Conservation (phyloP, 2,888 invertebrate genomes). For the Eudemis profundana region DNA sequence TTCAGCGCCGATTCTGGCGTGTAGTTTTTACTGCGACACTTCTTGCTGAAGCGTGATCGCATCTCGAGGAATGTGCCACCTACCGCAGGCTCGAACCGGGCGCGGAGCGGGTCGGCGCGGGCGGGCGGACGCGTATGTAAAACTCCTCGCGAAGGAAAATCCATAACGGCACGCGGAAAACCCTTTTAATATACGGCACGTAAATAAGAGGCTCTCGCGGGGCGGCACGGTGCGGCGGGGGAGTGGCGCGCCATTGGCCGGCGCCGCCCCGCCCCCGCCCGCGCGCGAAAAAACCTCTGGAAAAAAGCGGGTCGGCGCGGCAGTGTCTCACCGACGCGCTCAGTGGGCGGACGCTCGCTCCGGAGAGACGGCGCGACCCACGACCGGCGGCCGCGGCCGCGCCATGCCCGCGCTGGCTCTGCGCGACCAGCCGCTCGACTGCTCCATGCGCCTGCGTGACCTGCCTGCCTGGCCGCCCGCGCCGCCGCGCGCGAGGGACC, state of each 20-base stretch:
- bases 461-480: slow-evolving; percentile 76
- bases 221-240: slow-evolving; percentile 56
- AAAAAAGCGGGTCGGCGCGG: slow-evolving; percentile 75
- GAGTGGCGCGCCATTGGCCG: slow-evolving; percentile 71
- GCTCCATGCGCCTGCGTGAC: slow-evolving; percentile 87
- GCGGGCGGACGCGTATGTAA: slow-evolving; percentile 67
- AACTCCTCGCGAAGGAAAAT: slow-evolving; percentile 76
- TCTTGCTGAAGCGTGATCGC: slow-evolving; percentile 24
- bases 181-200: slow-evolving; percentile 85
- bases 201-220: slow-evolving; percentile 74
- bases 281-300: slow-evolving; percentile 67
- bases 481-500: slow-evolving; percentile 64
- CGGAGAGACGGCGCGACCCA: slow-evolving; percentile 76
- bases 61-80: slow-evolving; percentile 23
- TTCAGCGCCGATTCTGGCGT: slow-evolving; percentile 22
- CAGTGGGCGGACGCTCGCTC: slow-evolving; percentile 73
- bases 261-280: slow-evolving; percentile 75
- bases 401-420: slow-evolving; percentile 88
- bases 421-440: slow-evolving; percentile 89
- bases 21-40: slow-evolving; percentile 26
- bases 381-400: slow-evolving; percentile 85
- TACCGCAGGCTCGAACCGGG: slow-evolving; percentile 41
- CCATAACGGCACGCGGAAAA: slow-evolving; percentile 84
- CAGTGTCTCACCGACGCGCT: slow-evolving; percentile 80
- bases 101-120: slow-evolving; percentile 43